Conservation (phyloP, 2,797 vertebrate species). For the Rhinophrynus dorsalis region DNA sequence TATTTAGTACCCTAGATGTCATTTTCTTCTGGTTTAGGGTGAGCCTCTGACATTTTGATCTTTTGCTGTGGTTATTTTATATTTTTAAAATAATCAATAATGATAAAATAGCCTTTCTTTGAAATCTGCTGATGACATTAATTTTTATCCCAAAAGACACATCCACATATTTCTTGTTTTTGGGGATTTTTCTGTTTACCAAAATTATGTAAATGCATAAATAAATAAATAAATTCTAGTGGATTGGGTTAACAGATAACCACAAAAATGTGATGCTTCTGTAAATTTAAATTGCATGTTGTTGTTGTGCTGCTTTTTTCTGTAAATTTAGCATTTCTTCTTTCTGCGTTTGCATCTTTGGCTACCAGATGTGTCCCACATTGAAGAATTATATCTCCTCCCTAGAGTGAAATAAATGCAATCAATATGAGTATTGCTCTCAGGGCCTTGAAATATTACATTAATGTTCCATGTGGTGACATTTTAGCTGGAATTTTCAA, state of each 20-base stretch:
- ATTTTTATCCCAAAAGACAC: conserved; percentile 55
- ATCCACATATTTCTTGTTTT: conserved; percentile 44
- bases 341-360: conserved; percentile 96
- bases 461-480: conserved; percentile 99
- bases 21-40: no score
- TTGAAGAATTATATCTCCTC: conserved; percentile 99
- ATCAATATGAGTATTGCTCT: conserved; percentile 99
- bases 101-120: no score
- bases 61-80: no score
- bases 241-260: conserved; percentile 23
- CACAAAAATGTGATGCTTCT: conserved; percentile 38
- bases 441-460: conserved; percentile 99
- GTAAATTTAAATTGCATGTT: conserved; percentile 52
- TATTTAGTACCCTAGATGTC: no score
- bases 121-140: conserved; percentile 51
- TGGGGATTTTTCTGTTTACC: conserved; percentile 1
- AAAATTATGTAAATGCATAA: conserved; percentile 36
- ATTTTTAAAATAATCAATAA: no score
- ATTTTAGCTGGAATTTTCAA: conserved; percentile 99
- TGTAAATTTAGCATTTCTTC: conserved; percentile 97
- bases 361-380: conserved; percentile 99
- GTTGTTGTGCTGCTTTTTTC: conserved; percentile 78
- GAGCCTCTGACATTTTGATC: no score
- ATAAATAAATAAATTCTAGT: conserved; percentile 26
- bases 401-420: conserved; percentile 99